Conservation (phyloP, 2,888 invertebrate species). For the Sialis fuliginosa region DNA sequence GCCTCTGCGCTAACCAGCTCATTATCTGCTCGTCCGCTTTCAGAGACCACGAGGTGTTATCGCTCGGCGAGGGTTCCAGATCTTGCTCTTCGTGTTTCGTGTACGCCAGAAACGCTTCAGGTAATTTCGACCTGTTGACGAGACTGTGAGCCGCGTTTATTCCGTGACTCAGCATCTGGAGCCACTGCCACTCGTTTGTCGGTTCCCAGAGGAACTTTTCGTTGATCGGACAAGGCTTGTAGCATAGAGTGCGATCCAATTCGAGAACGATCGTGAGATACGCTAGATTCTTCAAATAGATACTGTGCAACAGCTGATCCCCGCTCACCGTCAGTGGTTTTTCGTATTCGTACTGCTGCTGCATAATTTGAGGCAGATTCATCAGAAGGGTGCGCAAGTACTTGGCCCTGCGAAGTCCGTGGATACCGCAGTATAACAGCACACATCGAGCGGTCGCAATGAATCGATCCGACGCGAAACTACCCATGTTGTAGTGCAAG, state of each 20-base stretch:
- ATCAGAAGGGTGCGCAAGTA: conserved; percentile 30
- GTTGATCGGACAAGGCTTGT: conserved; percentile 28
- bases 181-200: conserved; percentile 35
- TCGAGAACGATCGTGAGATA: conserved; percentile 33
- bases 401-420: conserved; percentile 32
- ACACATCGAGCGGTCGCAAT: conserved; percentile 30
- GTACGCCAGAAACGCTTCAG: conserved; percentile 21
- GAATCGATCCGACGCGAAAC: conserved; percentile 25
- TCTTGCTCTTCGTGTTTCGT: conserved; percentile 13
- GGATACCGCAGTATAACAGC: conserved; percentile 31
- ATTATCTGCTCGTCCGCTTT: conserved; percentile 41
- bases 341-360: conserved; percentile 34
- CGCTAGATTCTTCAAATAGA: conserved; percentile 36
- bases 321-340: conserved; percentile 36
- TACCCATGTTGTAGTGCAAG: conserved; percentile 26
- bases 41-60: conserved; percentile 34
- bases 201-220: conserved; percentile 18
- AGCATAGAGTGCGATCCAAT: conserved; percentile 33
- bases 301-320: conserved; percentile 36
- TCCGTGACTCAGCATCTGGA: conserved; percentile 33
- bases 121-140: conserved; percentile 27
- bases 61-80: conserved; percentile 15
- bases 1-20: conserved; percentile 37
- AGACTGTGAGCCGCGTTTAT: conserved; percentile 35
- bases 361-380: conserved; percentile 30